Evolutionary conservation across 2,113 vertebrate species (phyloP).

Genomic region (Benitochromis conjunctus): DNA sequence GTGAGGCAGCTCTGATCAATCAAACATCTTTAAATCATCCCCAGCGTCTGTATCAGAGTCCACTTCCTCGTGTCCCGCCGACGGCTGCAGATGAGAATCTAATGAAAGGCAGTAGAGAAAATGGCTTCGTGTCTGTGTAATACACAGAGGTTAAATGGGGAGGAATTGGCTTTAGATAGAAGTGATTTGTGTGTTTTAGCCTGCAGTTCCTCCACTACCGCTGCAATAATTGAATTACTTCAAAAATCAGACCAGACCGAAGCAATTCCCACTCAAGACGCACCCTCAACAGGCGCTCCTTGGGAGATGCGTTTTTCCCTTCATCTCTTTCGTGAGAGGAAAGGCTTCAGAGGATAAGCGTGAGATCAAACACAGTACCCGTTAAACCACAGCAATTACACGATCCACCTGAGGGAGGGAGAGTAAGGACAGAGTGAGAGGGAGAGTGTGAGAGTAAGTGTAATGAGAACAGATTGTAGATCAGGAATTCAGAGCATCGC

Average conservation of each 20-base stretch:
- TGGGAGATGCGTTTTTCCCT: slow-evolving; percentile 28
- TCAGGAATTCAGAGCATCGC: slow-evolving; percentile 49
- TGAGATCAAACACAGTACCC: slow-evolving; percentile 58
- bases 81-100: slow-evolving; percentile 37
- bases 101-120: slow-evolving; percentile 43
- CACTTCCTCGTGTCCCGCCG: slow-evolving; percentile 5
- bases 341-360: slow-evolving; percentile 51
- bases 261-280: slow-evolving; percentile 12
- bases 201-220: slow-evolving; percentile 30
- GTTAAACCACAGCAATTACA: slow-evolving; percentile 63
- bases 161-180: slow-evolving; percentile 60
- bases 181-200: slow-evolving; percentile 63
- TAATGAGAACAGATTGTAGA: slow-evolving; percentile 58
- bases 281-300: neutral
- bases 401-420: slow-evolving; percentile 49
- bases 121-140: slow-evolving; percentile 25
- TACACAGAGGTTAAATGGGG: slow-evolving; percentile 52
- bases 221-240: slow-evolving; percentile 63
- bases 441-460: slow-evolving; percentile 32
- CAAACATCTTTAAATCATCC: neutral
- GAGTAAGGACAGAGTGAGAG: neutral
- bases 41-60: neutral
- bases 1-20: neutral
- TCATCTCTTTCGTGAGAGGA: slow-evolving; percentile 48
- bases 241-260: slow-evolving; percentile 32